Evolutionary conservation across 2,113 vertebrate genomes (phyloP), one percentile per base, ranked within the genome.

Genomic region (Syngnathus floridae): DNA sequence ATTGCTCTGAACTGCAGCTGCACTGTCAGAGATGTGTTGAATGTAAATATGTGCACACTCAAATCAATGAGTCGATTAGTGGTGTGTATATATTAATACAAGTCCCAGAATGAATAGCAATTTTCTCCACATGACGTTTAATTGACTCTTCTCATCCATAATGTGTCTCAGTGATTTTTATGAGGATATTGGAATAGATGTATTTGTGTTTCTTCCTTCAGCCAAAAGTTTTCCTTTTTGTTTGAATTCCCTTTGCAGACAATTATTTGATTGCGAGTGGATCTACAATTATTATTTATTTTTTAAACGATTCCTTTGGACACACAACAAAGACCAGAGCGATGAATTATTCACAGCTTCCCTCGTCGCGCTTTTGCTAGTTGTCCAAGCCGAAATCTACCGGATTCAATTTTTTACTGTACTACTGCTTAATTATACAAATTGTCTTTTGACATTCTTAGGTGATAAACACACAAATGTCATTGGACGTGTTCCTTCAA

Each of bases 291-390:
- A 78, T 76, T 85, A 31, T 84, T 85, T 83, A 88, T 87, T 88
- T 81, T 83, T 83, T 81, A 87, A 89, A 86, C 82, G 57, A 41
- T 82, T 88, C 81, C 72, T 84, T 85, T 90, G 86, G 86, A 86
- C 70, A 17, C 13, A 87, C 85, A 90, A 90, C 87, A 91, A 91
- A 90, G 88, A 74, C 70, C 86, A 73, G 67, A 73, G 65, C 86
- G 68, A 88, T 91, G 80, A 90, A 90, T 91, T 84, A 91, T 91
- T 91, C 88, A 91, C 72, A 19, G 77, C 76, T 55, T 66, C 76
- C 73, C 75, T 71, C 79, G 71, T 77, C 72, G 66, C 78, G 74
- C 74, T 81, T 78, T 80, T 82, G 64, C 81, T 82, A 65, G 78
- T 84, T 71, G 57, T 80, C 72, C 74, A 72, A 64, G 73, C 84